Evolutionary conservation across 2,888 invertebrate species (phyloP).

Genomic region (Agapostemon virescens): DNA sequence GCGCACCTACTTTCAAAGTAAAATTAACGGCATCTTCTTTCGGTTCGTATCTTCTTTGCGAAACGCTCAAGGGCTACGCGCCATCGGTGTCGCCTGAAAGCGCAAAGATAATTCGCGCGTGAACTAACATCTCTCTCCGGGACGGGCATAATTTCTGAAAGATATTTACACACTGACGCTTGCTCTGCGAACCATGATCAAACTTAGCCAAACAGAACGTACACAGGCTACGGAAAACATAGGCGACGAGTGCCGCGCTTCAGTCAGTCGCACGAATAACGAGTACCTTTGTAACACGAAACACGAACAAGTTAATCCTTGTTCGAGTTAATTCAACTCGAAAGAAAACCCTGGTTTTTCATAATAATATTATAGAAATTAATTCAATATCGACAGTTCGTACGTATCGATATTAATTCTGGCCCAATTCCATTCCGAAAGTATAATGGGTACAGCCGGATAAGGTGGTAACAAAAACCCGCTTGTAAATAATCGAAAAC

Average conservation of each 20-base stretch:
- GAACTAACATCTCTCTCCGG: not conserved
- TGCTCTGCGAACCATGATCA: constrained; percentile 3
- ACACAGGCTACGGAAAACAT: not conserved
- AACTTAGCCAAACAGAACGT: constrained; percentile 8
- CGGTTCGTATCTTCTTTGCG: constrained; percentile 26
- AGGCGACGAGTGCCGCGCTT: not conserved
- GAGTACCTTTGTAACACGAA: not conserved
- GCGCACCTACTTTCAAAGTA: constrained; percentile 3
- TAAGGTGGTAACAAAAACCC: too few species aligned
- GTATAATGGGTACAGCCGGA: too few species aligned
- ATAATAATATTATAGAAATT: not conserved
- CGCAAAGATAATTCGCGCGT: constrained; percentile 25
- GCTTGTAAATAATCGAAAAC: too few species aligned
- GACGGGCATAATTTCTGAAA: not conserved
- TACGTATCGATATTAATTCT: too few species aligned
- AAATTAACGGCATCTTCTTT: constrained; percentile 27
- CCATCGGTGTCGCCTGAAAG: constrained; percentile 27
- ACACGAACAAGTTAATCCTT: not conserved
- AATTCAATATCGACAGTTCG: not conserved
- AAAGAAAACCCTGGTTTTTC: not conserved
- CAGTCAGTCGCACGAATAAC: not conserved
- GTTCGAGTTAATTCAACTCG: not conserved
- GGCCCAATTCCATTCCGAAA: not conserved
- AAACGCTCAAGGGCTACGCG: constrained; percentile 36
- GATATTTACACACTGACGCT: constrained; percentile 4